Conservation (phyloP, 2,113 vertebrate genomes). For the Bubo blakistoni region DNA sequence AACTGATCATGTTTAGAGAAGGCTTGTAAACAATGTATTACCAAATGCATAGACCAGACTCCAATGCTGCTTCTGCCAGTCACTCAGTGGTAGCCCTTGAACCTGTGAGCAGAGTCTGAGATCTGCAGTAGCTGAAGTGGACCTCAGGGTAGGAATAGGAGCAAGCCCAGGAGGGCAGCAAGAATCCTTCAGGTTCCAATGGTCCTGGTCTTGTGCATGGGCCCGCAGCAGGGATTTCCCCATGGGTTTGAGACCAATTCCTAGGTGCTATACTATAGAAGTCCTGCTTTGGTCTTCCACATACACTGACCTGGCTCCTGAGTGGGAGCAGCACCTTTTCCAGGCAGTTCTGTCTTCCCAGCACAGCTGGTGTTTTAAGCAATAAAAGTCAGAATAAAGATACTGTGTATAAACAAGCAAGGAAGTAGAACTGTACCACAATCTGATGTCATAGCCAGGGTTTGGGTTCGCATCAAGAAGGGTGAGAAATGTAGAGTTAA, state of each 20-base stretch:
- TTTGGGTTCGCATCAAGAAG: not conserved
- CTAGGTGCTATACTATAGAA: constrained; percentile 39
- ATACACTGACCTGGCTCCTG: constrained; percentile 1
- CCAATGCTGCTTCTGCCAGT: not conserved
- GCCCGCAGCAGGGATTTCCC: not conserved
- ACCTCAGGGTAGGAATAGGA: not conserved
- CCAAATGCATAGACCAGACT: not conserved
- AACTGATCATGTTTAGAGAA: not conserved
- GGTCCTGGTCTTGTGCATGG: not conserved
- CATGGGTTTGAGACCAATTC: not conserved
- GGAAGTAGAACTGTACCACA: not conserved
- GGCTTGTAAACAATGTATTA: not conserved
- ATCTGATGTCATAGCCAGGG: not conserved
- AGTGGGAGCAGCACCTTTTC: not conserved
- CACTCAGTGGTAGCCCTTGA: not conserved
- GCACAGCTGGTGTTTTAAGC: constrained; percentile 49
- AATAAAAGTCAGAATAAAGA: constrained; percentile 55
- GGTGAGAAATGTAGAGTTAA: not conserved
- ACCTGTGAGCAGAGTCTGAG: not conserved
- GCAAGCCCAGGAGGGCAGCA: not conserved
- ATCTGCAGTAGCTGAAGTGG: not conserved
- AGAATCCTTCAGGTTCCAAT: not conserved
- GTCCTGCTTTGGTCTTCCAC: constrained; percentile 54
- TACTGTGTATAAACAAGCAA: not conserved
- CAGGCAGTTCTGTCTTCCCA: constrained; percentile 36